Evolutionary conservation across 2,888 invertebrate species (phyloP).

Genomic region (Pristionchus mayeri): DNA sequence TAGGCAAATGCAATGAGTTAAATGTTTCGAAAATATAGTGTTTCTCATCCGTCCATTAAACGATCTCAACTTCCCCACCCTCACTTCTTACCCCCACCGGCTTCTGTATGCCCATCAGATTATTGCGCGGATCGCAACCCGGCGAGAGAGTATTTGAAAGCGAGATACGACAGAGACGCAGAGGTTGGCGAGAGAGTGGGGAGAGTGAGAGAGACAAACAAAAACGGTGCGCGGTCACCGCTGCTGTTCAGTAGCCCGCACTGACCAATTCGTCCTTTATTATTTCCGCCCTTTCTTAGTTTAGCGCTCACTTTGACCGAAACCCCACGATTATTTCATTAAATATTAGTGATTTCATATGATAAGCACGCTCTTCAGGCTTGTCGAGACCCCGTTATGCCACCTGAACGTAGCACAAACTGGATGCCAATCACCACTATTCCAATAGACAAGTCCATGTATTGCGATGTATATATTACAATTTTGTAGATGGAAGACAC

Average conservation of each 20-base stretch:
- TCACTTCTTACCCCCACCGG: not conserved
- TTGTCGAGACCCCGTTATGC: not conserved
- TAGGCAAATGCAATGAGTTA: too few relatives aligned
- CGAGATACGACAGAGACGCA: not conserved
- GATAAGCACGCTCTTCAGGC: not conserved
- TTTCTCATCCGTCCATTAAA: too few relatives aligned
- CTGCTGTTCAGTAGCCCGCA: not conserved
- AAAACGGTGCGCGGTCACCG: conserved; percentile 6
- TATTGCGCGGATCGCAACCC: not conserved
- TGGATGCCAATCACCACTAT: not conserved
- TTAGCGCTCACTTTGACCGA: too few relatives aligned
- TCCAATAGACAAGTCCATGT: not conserved
- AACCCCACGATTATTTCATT: too few relatives aligned
- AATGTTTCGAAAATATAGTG: too few relatives aligned
- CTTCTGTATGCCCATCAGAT: not conserved
- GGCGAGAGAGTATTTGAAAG: not conserved
- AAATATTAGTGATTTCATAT: not conserved
- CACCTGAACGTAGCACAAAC: too few relatives aligned
- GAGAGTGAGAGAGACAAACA: conserved; percentile 12
- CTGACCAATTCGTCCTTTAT: not conserved
- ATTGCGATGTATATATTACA: not conserved
- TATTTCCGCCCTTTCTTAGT: not conserved
- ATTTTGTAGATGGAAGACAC: not conserved
- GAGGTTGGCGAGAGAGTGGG: not conserved
- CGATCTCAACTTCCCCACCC: not conserved